Evolutionary conservation across 1,140 invertebrate genomes (phyloP).

Genomic region (Hermatobates lingyangjiaoensis): DNA sequence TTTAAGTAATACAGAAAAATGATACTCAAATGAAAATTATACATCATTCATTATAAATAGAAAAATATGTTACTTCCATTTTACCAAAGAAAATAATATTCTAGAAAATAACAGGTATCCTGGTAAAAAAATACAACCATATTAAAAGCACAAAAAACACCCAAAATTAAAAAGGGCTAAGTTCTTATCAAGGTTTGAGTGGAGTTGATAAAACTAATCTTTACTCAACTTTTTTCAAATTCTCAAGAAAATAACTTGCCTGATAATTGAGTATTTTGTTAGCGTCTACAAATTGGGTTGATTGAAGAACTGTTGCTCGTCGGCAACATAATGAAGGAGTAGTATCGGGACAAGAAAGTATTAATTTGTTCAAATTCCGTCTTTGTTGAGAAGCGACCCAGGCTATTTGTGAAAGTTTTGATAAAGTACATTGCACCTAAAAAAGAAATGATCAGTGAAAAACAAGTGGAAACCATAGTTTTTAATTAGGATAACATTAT

Average conservation of each 20-base stretch:
- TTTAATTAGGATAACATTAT: background rate
- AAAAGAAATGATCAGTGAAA: slow-evolving; percentile 10
- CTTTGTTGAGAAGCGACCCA: slow-evolving; percentile 81
- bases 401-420: slow-evolving; percentile 51
- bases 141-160: no score
- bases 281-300: slow-evolving; percentile 66
- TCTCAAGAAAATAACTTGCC: slow-evolving; percentile 24
- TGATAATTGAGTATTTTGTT: slow-evolving; percentile 68
- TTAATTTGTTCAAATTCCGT: slow-evolving; percentile 60
- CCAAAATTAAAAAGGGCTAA: no score
- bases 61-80: no score
- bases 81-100: no score
- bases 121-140: no score
- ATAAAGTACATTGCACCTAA: slow-evolving; percentile 37
- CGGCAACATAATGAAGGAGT: slow-evolving; percentile 55
- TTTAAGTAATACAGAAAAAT: no score
- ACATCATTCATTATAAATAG: no score
- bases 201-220: no score
- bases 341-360: slow-evolving; percentile 50
- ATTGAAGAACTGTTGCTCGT: slow-evolving; percentile 54
- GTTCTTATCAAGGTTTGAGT: no score
- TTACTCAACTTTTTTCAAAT: background rate
- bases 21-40: no score
- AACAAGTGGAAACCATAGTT: background rate
- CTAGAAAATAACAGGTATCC: no score